Evolutionary conservation across 2,113 vertebrate species (phyloP).

Genomic region (Brevimyrus niger): DNA sequence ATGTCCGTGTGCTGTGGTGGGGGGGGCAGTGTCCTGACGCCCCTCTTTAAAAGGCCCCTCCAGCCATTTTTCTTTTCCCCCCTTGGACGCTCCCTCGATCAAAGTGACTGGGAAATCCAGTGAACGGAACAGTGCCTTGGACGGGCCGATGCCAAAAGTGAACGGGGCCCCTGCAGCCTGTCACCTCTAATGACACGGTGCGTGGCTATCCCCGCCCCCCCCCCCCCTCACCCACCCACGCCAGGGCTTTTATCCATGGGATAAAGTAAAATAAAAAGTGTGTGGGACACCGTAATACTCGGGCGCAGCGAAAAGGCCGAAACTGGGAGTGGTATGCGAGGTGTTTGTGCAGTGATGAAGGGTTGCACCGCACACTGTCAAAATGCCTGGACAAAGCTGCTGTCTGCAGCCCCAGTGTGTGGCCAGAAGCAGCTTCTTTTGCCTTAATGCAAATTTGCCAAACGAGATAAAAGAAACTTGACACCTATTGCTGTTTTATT

Average conservation of each 20-base stretch:
- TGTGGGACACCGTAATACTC: slow-evolving; percentile 29
- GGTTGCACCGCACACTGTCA: slow-evolving; percentile 21
- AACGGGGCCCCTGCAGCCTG: slow-evolving; percentile 22
- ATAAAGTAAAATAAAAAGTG: slow-evolving; percentile 32
- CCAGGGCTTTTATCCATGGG: slow-evolving; percentile 28
- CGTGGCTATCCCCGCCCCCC: slow-evolving; percentile 17
- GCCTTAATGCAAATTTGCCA: neutral
- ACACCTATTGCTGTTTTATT: neutral
- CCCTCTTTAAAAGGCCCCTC: slow-evolving; percentile 5
- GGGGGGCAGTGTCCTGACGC: slow-evolving; percentile 20
- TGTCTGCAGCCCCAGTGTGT: neutral
- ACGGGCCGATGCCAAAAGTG: neutral
- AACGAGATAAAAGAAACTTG: neutral
- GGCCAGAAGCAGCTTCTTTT: neutral
- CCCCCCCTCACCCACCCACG: neutral
- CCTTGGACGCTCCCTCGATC: slow-evolving; percentile 24
- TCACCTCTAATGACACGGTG: slow-evolving; percentile 33
- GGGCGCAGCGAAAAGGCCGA: slow-evolving; percentile 11
- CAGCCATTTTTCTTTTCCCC: slow-evolving; percentile 17
- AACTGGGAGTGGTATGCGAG: neutral
- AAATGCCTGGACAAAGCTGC: slow-evolving; percentile 29
- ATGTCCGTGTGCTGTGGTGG: neutral
- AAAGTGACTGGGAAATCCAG: neutral
- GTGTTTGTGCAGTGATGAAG: neutral
- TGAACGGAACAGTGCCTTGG: slow-evolving; percentile 25